Evolutionary conservation across 1,140 invertebrate genomes (phyloP), one percentile per base, ranked within the genome.

Genomic region (Panagrolaimus sp.): DNA sequence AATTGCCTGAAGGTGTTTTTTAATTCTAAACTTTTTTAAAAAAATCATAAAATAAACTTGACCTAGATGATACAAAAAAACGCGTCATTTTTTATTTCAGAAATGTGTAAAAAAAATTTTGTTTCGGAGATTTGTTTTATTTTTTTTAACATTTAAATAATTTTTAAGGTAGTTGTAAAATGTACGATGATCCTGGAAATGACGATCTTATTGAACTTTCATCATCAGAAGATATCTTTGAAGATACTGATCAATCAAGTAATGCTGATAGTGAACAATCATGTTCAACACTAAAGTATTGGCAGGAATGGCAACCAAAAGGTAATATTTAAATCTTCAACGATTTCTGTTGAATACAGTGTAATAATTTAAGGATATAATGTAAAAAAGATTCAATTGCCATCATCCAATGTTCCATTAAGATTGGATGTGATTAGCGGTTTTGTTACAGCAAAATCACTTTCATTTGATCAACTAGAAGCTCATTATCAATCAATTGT

Each of bases 391-490:
- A 27, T 27, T 14, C 20, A 57, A 57, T 11, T 27, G 11, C 51
- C 51, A 20, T 20, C 27, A 25, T 25, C 20, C n/a, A 57, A 20
- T 25, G 51, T 57, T 1, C 51, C 51, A 3, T 25, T 25, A 23
- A 11, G 20, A 16, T 27, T 57, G 27, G 51, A 57, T 27, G 2
- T 38, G 7, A 57, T 57, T 25, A 25, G 51, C 27, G 51, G 20
- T 1, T 27, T 27, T n/a, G 27, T 57, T n/a, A 27, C 51, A 11
- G 51, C 51, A 13, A 57, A 57, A 27, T 27, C 20, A 2, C 20
- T 57, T 20, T 57, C 51, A 57, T 57, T 57, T 57, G 51, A 57
- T 57, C 51, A 57, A 4, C 51, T 57, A 5, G 51, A 57, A 13
- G 20, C 20, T 11, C 20, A 57, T 23, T 25, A 57, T 16, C 51